These are phyloP conservation scores for Oryzias curvinotus DNA, from an alignment of 2,113 vertebrate species.

Conservation along the genomic window DNA sequence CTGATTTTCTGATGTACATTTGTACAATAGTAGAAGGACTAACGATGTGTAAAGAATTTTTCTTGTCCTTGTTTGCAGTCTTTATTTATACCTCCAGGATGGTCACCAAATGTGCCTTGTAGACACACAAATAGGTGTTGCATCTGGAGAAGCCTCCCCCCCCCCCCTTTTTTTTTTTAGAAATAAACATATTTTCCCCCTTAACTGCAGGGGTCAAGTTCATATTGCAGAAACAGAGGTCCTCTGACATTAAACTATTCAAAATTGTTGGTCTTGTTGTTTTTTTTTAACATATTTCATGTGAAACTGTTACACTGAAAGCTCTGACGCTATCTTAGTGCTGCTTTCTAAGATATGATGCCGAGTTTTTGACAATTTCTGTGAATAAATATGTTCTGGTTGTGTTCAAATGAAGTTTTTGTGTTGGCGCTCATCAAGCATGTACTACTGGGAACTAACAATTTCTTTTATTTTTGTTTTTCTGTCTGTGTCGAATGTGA, in stretches of 20 bases:
- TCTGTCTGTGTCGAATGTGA: slow-evolving; percentile 67
- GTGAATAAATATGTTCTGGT: slow-evolving; percentile 54
- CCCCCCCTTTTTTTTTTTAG: slow-evolving; percentile 17
- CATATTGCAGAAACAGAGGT: slow-evolving; percentile 25
- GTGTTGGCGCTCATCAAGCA: slow-evolving; percentile 38
- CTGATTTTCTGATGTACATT: slow-evolving; percentile 56
- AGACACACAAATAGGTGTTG: slow-evolving; percentile 68
- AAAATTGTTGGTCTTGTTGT: slow-evolving; percentile 16
- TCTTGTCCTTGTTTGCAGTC: slow-evolving; percentile 52
- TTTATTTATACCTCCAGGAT: slow-evolving; percentile 75
- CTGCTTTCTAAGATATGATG: slow-evolving; percentile 60
- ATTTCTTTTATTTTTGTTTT: slow-evolving; percentile 34
- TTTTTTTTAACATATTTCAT: slow-evolving; percentile 6
- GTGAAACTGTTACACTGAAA: slow-evolving; percentile 41
- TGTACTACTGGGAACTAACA: slow-evolving; percentile 51
- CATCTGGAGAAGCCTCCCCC: slow-evolving; percentile 63
- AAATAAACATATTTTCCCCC: slow-evolving; percentile 14
- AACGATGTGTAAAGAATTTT: slow-evolving; percentile 50
- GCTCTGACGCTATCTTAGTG: slow-evolving; percentile 25
- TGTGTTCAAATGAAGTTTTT: slow-evolving; percentile 50
- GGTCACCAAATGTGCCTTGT: slow-evolving; percentile 76
- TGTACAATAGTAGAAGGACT: slow-evolving; percentile 62
- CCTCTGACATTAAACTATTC: slow-evolving; percentile 8
- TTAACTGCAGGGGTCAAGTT: slow-evolving; percentile 34
- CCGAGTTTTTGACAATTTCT: slow-evolving; percentile 35